These are phyloP conservation scores for Lottia gigantea DNA, from an alignment of 2,888 invertebrate species.

Conservation along the genomic window DNA sequence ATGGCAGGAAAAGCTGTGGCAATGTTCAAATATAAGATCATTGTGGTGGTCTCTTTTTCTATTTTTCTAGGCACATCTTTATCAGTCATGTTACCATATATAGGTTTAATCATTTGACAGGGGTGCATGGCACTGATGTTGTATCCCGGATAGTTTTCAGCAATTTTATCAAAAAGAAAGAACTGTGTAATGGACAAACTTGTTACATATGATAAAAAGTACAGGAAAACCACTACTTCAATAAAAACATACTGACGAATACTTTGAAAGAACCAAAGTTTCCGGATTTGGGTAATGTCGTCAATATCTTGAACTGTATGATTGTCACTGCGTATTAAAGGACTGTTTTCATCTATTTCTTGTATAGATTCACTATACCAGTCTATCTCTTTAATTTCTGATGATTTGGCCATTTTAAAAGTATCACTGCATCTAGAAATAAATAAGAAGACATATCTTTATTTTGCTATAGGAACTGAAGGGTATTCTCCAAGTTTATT, in stretches of 20 bases:
- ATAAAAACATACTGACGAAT: constrained; percentile 10
- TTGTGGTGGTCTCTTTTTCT: constrained; percentile 21
- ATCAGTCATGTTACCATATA: constrained; percentile 8
- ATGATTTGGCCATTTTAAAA: neutral
- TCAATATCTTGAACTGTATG: neutral
- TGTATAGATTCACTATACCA: neutral
- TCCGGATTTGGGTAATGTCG: too few relatives aligned
- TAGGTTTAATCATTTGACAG: constrained; percentile 5
- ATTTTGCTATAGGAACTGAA: too few relatives aligned
- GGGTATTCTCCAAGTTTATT: too few relatives aligned
- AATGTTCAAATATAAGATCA: constrained; percentile 22
- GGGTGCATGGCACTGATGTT: constrained; percentile 15
- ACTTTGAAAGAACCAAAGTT: neutral
- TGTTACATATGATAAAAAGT: neutral
- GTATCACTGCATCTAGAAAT: too few relatives aligned
- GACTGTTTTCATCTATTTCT: constrained; percentile 1
- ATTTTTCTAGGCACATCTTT: constrained; percentile 10
- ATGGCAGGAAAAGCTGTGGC: constrained; percentile 24
- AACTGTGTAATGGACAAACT: constrained; percentile 9
- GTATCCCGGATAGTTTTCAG: neutral
- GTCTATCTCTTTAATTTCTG: neutral
- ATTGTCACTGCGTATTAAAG: neutral
- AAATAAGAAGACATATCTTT: too few relatives aligned
- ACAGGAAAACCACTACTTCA: constrained; percentile 6
- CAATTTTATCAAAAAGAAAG: constrained; percentile 15